phyloP scores from a whole-genome alignment of 2,888 invertebrate species.

The Nysson spinosus region DNA sequence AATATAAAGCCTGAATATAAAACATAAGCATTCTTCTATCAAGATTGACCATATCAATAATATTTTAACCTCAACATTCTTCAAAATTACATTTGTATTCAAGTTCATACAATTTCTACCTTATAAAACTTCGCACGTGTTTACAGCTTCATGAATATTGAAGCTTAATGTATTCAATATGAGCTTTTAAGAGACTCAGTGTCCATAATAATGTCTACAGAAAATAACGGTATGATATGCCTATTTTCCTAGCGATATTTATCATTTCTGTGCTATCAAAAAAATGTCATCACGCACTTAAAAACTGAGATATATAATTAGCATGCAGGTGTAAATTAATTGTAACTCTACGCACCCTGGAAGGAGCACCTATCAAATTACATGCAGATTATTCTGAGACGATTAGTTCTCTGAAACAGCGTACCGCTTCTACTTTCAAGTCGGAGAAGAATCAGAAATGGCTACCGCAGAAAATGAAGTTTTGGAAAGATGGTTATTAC shows the following conservation, averaged over 20 bases:
- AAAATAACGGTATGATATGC: too few species aligned
- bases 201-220: too few species aligned
- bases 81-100: not conserved
- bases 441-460: slow-evolving; percentile 17
- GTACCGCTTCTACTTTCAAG: slow-evolving; percentile 15
- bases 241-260: too few species aligned
- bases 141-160: too few species aligned
- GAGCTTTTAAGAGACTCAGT: too few species aligned
- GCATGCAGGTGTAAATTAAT: slow-evolving; percentile 24
- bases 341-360: slow-evolving; percentile 35
- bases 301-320: slow-evolving; percentile 8
- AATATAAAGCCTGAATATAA: too few species aligned
- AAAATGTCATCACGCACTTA: too few species aligned
- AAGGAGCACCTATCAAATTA: slow-evolving; percentile 34
- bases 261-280: too few species aligned
- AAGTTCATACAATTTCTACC: too few species aligned
- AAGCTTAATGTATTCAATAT: too few species aligned
- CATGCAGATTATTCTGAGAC: slow-evolving; percentile 37
- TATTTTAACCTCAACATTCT: not conserved
- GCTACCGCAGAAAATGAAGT: slow-evolving; percentile 42
- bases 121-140: too few species aligned
- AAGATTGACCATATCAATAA: not conserved
- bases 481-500: slow-evolving; percentile 45
- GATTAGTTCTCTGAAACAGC: slow-evolving; percentile 39
- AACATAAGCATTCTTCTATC: not conserved